Base-by-base conservation (phyloP, 2,888 invertebrate species). In the Tachystola acroxantha region DNA sequence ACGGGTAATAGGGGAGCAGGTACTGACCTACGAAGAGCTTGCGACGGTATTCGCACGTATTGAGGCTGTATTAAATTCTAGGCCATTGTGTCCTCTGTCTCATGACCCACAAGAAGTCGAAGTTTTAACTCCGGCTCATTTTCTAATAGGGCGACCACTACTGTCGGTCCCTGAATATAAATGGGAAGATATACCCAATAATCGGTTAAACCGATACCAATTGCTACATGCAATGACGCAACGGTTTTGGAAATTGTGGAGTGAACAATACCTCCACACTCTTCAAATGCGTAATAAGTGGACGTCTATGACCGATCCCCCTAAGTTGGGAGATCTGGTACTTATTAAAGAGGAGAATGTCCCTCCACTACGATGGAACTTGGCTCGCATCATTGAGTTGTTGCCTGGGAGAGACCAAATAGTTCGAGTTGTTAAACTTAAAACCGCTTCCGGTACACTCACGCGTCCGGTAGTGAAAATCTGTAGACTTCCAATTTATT, bases 1-100 rank as follows among this genome's bases (percentile, higher is more conserved):
- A 10, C 39, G 41, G 3, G 36, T 34, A 1, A 32, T 39, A 1
- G 41, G 39, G 14, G 33, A 35, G 10, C 27, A 29, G 10, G 34
- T 37, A 1, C 25, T 50, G 1, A 34, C 46, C 4, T 48, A 43
- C 26, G 46, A 50, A 27, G 46, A 50, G 24, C 14, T 50, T 10
- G 10, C 27, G 5, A 47, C 50, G 5, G 24, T 46, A 1, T 50
- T 43, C 10, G 25, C 37, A 6, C 34, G 35, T 14, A 34, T 40
- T 10, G 45, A 45, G 20, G 43, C 40, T 2, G 27, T 40, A 3
- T 22, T 45, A 1, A 43, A 43, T 13, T 43, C 45, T 1, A 31
- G 45, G 7, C 42, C 48, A 3, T 24, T 49, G 7, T 33, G 29
- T 13, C 10, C 32, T n/a, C 13, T 45, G 14, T 43, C 40, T 3